Evolutionary conservation across 1,140 invertebrate genomes (phyloP), one percentile per base, ranked within the genome.

Genomic region (Lordiphosa clarofinis): DNA sequence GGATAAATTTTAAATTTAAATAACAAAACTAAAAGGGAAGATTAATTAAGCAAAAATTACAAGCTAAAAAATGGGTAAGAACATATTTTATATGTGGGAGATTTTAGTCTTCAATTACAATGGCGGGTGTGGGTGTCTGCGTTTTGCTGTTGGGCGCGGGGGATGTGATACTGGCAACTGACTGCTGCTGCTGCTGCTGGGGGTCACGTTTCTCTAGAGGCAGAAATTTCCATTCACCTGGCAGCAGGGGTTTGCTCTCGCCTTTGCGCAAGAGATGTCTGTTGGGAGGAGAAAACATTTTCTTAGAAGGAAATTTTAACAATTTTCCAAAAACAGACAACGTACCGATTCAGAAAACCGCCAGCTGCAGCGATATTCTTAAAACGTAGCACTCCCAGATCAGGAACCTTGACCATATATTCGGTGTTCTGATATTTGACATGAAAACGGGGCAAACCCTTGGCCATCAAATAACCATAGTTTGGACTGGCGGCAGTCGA

Each of bases 61-160:
- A 33, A 37, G 11, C 33, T 47, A 55, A 21, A 31, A 28, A 42
- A 69, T 69, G 65, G 54, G 58, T 33, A 11, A 11, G 31, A 13
- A 15, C 21, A 24, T 24, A 24, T 24, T 24, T 24, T 24, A 24
- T 24, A 24, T 24, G 21, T 24, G 5, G 19, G 46, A 49, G 9
- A 15, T 21, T 28, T 60, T 35, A 78, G 60, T 82, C 78, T 44
- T 82, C 78, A 42, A 82, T 82, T 19, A 84, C 31, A 37, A 82
- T 82, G 35, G 78, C 55, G 35, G 78, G 50, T 10, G 69, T 10
- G 28, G 47, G 42, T 0, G 68, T 10, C 13, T 36, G 57, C 36
- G 4, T 24, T 6, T 57, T 24, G 21, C 5, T 24, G 21, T 24
- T 73, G 8, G 49, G 8, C 24, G 69, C 19, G 46, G 59, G 56